Conservation (phyloP, 2,888 invertebrate genomes). For the Electrophaes corylata region DNA sequence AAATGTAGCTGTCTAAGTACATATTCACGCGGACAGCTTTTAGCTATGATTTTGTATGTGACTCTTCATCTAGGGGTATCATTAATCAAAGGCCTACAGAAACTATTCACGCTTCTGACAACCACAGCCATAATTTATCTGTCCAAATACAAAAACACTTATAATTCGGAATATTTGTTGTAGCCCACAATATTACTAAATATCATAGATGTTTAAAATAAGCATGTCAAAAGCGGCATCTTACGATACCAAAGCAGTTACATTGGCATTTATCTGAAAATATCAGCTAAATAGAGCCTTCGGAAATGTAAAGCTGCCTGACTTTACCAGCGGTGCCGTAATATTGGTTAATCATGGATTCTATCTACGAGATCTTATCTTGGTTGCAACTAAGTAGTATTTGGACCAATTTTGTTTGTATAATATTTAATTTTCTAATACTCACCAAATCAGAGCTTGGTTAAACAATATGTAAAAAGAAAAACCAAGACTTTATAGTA, state of each 20-base stretch:
- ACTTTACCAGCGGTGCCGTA: slow-evolving; percentile 9
- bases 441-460: too few relatives aligned
- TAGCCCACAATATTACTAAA: background rate
- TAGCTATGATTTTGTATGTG: too few relatives aligned
- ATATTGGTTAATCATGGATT: slow-evolving; percentile 16
- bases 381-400: background rate
- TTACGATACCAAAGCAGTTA: slow-evolving; percentile 1
- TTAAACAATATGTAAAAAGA: too few relatives aligned
- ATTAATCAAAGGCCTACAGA: too few relatives aligned
- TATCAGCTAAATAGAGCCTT: slow-evolving; percentile 17
- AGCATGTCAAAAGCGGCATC: slow-evolving; percentile 4
- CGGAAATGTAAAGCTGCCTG: slow-evolving; percentile 16
- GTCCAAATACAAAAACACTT: too few relatives aligned
- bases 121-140: too few relatives aligned
- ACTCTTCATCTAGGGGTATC: too few relatives aligned
- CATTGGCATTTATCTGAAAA: slow-evolving; percentile 7
- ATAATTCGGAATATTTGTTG: too few relatives aligned
- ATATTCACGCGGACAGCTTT: too few relatives aligned
- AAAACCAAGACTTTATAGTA: too few relatives aligned
- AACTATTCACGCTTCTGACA: too few relatives aligned
- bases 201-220: background rate
- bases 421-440: background rate
- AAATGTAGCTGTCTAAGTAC: too few relatives aligned
- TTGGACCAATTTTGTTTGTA: background rate
- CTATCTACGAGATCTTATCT: slow-evolving; percentile 10